Evolutionary conservation across 2,888 invertebrate species (phyloP), one percentile per base, ranked within the genome.

Genomic region (Phaonia tiefii): DNA sequence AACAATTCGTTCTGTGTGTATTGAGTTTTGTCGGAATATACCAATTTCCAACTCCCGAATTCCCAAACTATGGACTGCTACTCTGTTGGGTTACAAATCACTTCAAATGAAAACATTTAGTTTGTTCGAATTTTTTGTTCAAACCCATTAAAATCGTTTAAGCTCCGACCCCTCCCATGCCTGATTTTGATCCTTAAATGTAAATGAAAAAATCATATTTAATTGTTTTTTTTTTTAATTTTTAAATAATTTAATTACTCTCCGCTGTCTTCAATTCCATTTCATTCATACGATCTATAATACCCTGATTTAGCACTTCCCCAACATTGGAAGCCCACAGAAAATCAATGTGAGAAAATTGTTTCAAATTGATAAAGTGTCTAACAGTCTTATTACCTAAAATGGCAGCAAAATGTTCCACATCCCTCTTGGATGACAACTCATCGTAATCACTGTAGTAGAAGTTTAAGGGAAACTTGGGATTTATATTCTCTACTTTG

Each of bases 371-470:
- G 13, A 63, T 42, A 42, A 42, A 63, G 42, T 63, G 63, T 10
- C 17, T 20, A 0, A 42, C 42, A 10, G 4, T 22, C 7, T 7
- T 20, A 13, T 42, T 63, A 1, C 63, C 63, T 37, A 63, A n/a
- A 42, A 42, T 20, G 1, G 2, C 2, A 13, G 2, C 42, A 1
- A 63, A 22, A 22, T 63, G 17, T 17, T 63, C 63, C 1, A 63
- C 42, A 63, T 63, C 63, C 2, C 13, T 39, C 22, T 22, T 42
- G 8, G 63, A 11, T 2, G 42, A 63, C 10, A 63, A 22, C n/a
- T 63, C 42, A 42, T 63, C 42, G n/a, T 42, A 63, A 42, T 63
- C 22, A 20, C 63, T 63, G n/a, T 63, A 63, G 15, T 63, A 63
- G 4, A 63, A 63, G 20, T 63, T 20, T 5, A 42, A 20, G 7